Conservation (phyloP, 2,797 vertebrate species). For the Morus bassanus region DNA sequence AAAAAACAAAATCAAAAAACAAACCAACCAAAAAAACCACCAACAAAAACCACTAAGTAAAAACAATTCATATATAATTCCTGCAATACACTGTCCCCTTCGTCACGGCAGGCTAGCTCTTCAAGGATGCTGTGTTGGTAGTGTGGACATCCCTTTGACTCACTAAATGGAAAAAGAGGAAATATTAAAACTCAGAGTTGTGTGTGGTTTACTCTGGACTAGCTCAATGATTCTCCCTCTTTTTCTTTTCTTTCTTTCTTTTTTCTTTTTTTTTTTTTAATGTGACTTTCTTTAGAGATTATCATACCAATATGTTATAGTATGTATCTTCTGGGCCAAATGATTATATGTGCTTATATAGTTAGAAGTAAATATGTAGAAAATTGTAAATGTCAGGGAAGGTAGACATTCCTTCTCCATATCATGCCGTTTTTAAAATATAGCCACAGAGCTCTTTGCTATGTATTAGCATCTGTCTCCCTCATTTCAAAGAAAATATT, state of each 20-base stretch:
- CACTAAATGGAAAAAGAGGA: not conserved
- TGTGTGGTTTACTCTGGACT: not conserved
- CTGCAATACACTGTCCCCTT: not conserved
- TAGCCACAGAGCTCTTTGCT: not conserved
- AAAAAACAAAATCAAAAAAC: no score
- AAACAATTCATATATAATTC: not conserved
- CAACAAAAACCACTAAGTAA: no score
- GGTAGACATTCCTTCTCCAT: not conserved
- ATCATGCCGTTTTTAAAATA: not conserved
- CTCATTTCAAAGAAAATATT: slow-evolving; percentile 20
- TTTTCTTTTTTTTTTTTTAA: not conserved
- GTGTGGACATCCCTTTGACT: not conserved
- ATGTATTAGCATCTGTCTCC: not conserved
- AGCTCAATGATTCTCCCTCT: not conserved
- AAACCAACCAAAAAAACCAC: not conserved
- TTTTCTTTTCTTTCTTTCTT: not conserved
- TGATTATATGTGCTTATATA: not conserved
- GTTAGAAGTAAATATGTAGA: not conserved
- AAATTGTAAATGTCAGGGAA: not conserved
- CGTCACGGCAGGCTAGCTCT: not conserved
- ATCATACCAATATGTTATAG: not conserved
- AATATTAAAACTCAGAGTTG: not conserved
- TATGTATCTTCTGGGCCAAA: not conserved
- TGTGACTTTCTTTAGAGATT: not conserved
- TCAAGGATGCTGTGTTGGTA: not conserved